Evolutionary conservation across 53 echinoderm and acorn worm genomes (phyloP).

Genomic region (Paracentrotus lividus): DNA sequence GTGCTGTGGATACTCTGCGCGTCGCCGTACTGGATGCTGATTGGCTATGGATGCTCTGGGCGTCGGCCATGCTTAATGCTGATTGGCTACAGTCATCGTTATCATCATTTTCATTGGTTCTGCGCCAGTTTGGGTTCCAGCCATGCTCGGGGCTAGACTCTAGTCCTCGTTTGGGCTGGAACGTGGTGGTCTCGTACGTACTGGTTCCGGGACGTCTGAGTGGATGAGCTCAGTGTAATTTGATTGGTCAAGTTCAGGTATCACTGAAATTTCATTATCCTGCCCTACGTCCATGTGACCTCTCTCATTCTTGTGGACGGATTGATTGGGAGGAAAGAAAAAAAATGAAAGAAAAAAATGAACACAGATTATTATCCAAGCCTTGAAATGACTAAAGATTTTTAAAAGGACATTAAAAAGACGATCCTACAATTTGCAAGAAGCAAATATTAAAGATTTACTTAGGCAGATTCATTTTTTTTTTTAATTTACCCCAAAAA

Average conservation of each 20-base stretch:
- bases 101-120: conserved; percentile 57
- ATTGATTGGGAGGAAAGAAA: neutral
- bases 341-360: neutral
- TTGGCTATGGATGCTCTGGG: conserved; percentile 51
- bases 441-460: neutral
- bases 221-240: conserved; percentile 62
- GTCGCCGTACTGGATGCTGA: conserved; percentile 67
- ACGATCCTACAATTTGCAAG: neutral
- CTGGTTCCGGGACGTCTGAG: conserved; percentile 53
- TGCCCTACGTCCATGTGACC: conserved; percentile 31
- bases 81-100: conserved; percentile 67
- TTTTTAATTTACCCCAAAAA: too few species aligned
- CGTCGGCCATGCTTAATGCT: conserved; percentile 61
- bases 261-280: conserved; percentile 63
- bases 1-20: conserved; percentile 69
- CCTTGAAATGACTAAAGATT: neutral
- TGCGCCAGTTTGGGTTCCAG: conserved; percentile 62
- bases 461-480: too few species aligned
- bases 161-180: conserved; percentile 42
- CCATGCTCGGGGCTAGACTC: conserved; percentile 68
- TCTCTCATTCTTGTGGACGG: conserved; percentile 44
- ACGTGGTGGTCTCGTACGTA: conserved; percentile 65
- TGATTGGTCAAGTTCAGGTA: conserved; percentile 60
- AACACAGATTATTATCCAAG: neutral
- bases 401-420: neutral